phyloP scores from a whole-genome alignment of 2,888 invertebrate genomes.

The Catocala fraxini region DNA sequence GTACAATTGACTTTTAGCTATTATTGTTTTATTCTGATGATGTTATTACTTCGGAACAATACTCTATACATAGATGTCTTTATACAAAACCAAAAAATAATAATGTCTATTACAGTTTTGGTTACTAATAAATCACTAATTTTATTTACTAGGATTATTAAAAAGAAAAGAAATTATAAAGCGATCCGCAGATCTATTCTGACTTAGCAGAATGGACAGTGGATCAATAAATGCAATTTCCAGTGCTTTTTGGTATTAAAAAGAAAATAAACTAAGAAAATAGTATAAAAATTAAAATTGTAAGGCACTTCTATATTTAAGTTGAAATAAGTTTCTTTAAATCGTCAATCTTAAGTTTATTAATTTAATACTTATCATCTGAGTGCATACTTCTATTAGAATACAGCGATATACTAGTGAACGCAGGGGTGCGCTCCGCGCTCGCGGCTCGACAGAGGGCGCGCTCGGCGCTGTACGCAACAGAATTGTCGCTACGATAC shows the following conservation, averaged over 20 bases:
- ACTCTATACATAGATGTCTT: constrained; percentile 43
- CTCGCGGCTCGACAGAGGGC: constrained; percentile 29
- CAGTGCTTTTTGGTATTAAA: constrained; percentile 65
- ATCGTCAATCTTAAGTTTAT: constrained; percentile 65
- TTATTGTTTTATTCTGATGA: constrained; percentile 55
- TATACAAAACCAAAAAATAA: constrained; percentile 43
- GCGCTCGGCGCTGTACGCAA: constrained; percentile 29
- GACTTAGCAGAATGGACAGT: constrained; percentile 64
- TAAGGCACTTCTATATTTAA: constrained; percentile 87
- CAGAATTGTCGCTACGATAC: constrained; percentile 55
- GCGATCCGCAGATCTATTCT: constrained; percentile 63
- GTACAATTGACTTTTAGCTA: constrained; percentile 79
- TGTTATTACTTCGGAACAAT: constrained; percentile 37
- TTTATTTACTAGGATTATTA: constrained; percentile 53
- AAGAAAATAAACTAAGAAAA: constrained; percentile 68
- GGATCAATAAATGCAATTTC: constrained; percentile 82
- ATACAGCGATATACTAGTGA: constrained; percentile 62
- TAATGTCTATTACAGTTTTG: constrained; percentile 33
- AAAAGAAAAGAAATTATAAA: constrained; percentile 48
- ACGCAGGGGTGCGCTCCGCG: constrained; percentile 44
- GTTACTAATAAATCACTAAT: constrained; percentile 42
- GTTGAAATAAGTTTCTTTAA: constrained; percentile 75
- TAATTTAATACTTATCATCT: constrained; percentile 68
- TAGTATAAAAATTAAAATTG: constrained; percentile 81
- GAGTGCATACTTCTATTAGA: constrained; percentile 64